Evolutionary conservation across 2,888 invertebrate species (phyloP), one percentile per base, ranked within the genome.

Genomic region (Meliscaeva auricollis): DNA sequence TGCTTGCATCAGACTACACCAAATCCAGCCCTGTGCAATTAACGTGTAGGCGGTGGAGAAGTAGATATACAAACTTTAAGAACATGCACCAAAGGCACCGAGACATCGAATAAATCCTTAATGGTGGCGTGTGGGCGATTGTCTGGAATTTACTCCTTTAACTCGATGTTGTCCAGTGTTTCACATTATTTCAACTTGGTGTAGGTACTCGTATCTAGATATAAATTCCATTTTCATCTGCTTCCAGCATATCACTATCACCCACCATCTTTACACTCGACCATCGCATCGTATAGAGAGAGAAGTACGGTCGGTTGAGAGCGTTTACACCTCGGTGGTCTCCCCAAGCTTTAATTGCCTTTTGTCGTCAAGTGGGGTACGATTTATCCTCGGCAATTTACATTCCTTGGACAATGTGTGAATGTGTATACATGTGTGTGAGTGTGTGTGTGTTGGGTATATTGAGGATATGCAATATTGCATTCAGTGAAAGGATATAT

Each of bases 91-190:
- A 73, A 81, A 62, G 35, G 35, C 66, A 66, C 50, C 72, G 66
- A 76, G 80, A 76, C 81, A 85, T 62, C 62, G 76, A 69, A 85
- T 85, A 85, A 85, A 85, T 85, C 81, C 81, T 81, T 81, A 85
- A 85, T 85, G 56, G 81, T 81, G 77, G 68, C 69, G 68, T 77
- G 85, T 85, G 81, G 80, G 85, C 76, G 79, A 68, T 48, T 32
- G 66, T 58, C 35, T 54, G 56, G 22, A 44, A 66, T 50, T 35
- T 26, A 58, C 82, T 78, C 73, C 60, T 68, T 78, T 54, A 32
- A 41, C 72, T 69, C 62, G 35, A 66, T 35, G 35, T 66, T 58
- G 32, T 9, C 2, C 82, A 72, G 54, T 68, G 72, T 68, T 72
- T 72, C 56, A 46, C 75, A 44, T 30, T 44, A 15, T 38, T 20